These are phyloP conservation scores for Alectura lathami DNA, from an alignment of 2,113 vertebrate genomes.

Conservation along the genomic window DNA sequence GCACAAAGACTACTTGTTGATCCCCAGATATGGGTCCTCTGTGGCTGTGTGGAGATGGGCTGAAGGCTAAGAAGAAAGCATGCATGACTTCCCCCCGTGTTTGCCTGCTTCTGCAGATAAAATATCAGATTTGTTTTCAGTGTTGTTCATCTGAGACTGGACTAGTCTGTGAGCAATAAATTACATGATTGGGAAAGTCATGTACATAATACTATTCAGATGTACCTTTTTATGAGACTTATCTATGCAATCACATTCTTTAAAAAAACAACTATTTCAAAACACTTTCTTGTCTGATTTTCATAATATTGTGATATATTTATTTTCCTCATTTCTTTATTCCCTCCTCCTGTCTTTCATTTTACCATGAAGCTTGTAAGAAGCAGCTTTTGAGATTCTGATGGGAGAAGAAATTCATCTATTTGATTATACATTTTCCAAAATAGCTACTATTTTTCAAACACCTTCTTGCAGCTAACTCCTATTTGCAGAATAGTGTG, in stretches of 20 bases:
- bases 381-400: background rate
- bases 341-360: background rate
- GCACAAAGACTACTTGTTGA: conserved; percentile 4
- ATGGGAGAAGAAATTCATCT: background rate
- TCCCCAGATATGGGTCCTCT: background rate
- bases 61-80: background rate
- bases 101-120: background rate
- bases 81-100: background rate
- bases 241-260: background rate
- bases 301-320: background rate
- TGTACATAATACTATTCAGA: background rate
- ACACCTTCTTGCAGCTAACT: background rate
- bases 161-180: background rate
- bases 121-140: background rate
- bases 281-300: background rate
- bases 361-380: background rate
- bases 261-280: background rate
- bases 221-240: background rate
- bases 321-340: background rate
- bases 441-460: background rate
- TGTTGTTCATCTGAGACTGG: background rate
- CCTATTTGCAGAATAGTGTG: background rate
- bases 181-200: background rate
- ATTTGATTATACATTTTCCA: background rate
- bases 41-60: background rate